A percentile compares a stretch with the other conserved stretches of the same genome.
These are phyloP conservation scores for Arnoldichthys spilopterus DNA, from an alignment of 2,797 vertebrate genomes.

Conservation along the genomic window DNA sequence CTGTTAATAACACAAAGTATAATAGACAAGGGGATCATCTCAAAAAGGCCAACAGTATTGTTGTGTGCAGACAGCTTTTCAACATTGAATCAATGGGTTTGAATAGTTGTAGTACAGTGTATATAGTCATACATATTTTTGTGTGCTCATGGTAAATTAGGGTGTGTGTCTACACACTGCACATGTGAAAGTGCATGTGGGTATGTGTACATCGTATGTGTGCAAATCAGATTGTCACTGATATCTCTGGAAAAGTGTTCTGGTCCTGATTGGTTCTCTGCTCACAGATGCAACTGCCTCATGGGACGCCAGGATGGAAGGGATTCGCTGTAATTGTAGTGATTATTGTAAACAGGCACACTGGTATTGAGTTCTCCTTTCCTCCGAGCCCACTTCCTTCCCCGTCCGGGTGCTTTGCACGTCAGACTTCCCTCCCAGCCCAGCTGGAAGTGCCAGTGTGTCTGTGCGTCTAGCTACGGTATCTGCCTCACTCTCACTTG, in stretches of 20 bases:
- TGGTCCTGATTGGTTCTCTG: constrained; percentile 64
- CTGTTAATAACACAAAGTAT: not conserved
- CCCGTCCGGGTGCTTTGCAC: constrained; percentile 42
- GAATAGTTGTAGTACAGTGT: too few species aligned
- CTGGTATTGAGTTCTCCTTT: constrained; percentile 62
- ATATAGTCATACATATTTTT: too few species aligned
- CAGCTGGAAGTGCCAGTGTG: constrained; percentile 53
- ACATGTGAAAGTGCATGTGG: not conserved
- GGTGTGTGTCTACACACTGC: not conserved
- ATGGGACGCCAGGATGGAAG: constrained; percentile 54
- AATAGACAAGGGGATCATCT: not conserved
- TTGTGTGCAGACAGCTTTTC: not conserved
- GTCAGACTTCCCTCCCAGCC: constrained; percentile 44
- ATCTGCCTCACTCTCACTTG: constrained; percentile 40
- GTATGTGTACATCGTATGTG: constrained; percentile 20
- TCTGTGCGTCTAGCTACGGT: constrained; percentile 60
- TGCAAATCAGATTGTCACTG: constrained; percentile 62
- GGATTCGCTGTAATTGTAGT: constrained; percentile 58
- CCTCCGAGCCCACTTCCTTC: constrained; percentile 52
- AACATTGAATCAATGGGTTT: too few species aligned
- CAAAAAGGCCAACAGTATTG: not conserved
- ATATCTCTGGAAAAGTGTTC: constrained; percentile 77
- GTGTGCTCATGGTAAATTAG: not conserved
- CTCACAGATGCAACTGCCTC: constrained; percentile 71
- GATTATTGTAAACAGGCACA: constrained; percentile 70